These are phyloP conservation scores for Rhodinocichla rosea DNA, from an alignment of 2,113 vertebrate genomes.

Conservation along the genomic window DNA sequence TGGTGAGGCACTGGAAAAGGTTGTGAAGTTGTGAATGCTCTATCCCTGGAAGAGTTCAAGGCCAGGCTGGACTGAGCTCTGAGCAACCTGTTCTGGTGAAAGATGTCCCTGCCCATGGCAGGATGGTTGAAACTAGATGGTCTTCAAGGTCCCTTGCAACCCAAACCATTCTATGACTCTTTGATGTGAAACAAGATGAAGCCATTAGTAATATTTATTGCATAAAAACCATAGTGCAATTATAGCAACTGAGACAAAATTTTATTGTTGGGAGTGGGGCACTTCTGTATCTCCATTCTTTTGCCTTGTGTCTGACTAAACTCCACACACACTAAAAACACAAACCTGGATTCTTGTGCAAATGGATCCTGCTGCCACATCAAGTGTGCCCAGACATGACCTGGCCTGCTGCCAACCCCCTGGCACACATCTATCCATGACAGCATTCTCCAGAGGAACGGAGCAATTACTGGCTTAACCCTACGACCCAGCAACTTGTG, in stretches of 20 bases:
- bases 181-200: not conserved
- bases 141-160: not conserved
- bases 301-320: not conserved
- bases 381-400: not conserved
- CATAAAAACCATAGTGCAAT: not conserved
- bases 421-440: not conserved
- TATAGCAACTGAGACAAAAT: rapidly evolving
- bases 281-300: not conserved
- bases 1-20: not conserved
- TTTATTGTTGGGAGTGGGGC: rapidly evolving
- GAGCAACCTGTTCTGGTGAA: not conserved
- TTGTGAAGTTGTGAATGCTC: not conserved
- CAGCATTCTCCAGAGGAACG: not conserved
- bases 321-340: not conserved
- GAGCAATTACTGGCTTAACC: not conserved
- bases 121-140: rapidly evolving
- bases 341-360: not conserved
- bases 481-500: not conserved
- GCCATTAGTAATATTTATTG: not conserved
- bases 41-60: not conserved
- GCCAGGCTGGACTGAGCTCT: not conserved
- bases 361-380: not conserved
- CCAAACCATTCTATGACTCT: not conserved
- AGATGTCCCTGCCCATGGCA: not conserved
- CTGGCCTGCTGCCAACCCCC: not conserved